Evolutionary conservation across 2,113 vertebrate species (phyloP).

Genomic region (Caretta caretta): DNA sequence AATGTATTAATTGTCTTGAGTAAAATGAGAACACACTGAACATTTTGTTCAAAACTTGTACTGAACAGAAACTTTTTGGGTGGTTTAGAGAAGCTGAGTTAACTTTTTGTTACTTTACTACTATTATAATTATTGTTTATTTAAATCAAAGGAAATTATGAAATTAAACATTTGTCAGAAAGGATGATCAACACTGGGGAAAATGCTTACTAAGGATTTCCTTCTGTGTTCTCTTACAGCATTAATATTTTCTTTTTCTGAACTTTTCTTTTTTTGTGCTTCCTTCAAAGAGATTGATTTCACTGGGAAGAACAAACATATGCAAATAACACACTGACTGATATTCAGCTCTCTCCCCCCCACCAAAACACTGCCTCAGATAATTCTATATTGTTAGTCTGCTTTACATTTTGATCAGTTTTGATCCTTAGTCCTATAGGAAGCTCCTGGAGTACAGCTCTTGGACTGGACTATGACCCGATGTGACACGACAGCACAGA

Average conservation of each 20-base stretch:
- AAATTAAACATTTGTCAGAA: constrained; percentile 79
- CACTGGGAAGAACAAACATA: constrained; percentile 49
- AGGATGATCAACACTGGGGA: constrained; percentile 72
- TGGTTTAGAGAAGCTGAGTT: constrained; percentile 60
- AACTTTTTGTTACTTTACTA: constrained; percentile 46
- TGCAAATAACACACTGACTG: constrained; percentile 59
- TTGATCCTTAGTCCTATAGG: constrained; percentile 52
- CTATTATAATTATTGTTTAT: constrained; percentile 65
- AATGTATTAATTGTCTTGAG: constrained; percentile 36
- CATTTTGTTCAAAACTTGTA: constrained; percentile 39
- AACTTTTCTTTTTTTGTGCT: constrained; percentile 39
- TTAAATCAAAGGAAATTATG: constrained; percentile 75
- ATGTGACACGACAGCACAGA: constrained; percentile 51
- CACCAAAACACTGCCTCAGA: constrained; percentile 51
- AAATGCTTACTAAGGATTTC: constrained; percentile 72
- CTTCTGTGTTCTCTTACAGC: constrained; percentile 58
- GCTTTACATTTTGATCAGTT: constrained; percentile 48
- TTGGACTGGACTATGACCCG: constrained; percentile 14
- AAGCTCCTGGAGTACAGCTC: constrained; percentile 61
- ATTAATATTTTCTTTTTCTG: constrained; percentile 63
- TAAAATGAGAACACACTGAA: constrained; percentile 29
- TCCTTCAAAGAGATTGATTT: constrained; percentile 68
- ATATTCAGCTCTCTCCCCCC: constrained; percentile 63
- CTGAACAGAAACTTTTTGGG: constrained; percentile 20
- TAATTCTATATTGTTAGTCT: constrained; percentile 63